Percentiles rank a stretch among this genome's conserved stretches.
These are phyloP conservation scores for Gnathonemus longibarbis DNA, from an alignment of 2,113 vertebrate genomes.

Conservation along the genomic window DNA sequence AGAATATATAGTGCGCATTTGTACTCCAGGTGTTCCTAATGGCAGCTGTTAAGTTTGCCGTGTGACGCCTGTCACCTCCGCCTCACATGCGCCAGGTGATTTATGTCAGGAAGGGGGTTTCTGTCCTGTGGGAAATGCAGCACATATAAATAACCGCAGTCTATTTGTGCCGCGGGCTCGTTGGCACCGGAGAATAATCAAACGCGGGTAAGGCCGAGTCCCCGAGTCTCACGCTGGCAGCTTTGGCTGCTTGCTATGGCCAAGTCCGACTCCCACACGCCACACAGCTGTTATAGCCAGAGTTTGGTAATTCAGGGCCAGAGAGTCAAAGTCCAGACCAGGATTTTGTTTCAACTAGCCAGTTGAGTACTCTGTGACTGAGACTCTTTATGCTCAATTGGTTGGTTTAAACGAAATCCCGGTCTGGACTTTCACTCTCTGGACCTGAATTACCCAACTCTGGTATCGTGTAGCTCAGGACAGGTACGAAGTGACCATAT, in stretches of 20 bases:
- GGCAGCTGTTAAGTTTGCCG: neutral
- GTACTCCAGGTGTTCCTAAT: neutral
- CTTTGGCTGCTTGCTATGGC: neutral
- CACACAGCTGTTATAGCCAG: neutral
- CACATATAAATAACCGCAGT: neutral
- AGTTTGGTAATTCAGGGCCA: no score
- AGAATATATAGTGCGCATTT: neutral
- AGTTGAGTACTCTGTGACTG: no score
- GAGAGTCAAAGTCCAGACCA: no score
- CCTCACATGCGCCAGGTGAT: neutral
- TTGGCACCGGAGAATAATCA: neutral
- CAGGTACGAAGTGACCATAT: neutral
- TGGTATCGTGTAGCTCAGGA: neutral
- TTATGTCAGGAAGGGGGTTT: neutral
- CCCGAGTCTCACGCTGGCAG: no score
- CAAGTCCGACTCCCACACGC: neutral
- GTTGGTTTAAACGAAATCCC: no score
- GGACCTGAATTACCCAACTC: no score
- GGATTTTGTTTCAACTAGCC: no score
- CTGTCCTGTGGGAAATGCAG: neutral
- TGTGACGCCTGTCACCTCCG: neutral
- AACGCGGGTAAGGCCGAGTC: neutral
- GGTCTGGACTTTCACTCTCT: no score
- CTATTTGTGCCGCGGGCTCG: neutral
- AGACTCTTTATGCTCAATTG: no score